Base-by-base conservation (phyloP, 2,797 vertebrate genomes). In the Chelidonichthys spinosus region DNA sequence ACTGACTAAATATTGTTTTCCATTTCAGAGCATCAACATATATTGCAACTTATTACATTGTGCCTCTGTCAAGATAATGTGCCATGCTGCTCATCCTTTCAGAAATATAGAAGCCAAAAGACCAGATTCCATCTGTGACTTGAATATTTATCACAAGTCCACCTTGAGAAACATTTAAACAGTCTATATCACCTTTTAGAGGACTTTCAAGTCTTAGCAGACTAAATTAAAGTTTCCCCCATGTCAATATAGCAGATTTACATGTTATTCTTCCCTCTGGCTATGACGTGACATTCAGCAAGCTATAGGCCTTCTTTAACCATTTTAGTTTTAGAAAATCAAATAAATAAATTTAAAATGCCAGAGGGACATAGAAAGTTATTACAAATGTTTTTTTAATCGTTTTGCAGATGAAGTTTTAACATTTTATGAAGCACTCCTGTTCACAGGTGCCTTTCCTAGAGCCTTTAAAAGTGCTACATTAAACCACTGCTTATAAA, bases 1-100 rank as follows among this genome's bases (percentile, higher is more conserved):
- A 56, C 65, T 56, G 84, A 82, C 71, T 69, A 32, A 71, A 80
- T 76, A 82, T 81, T 74, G 64, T 81, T 80, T 81, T 84, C 72
- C 72, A 53, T 87, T 81, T 81, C 8, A 35, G 59, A 58, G 61
- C 64, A 52, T 54, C 68, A 52, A 67, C 49, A 37, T 55, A 55
- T 76, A 72, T 76, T 82, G 69, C 69, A 69, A 72, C 42, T 75
- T 74, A 81, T 81, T 76, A 69, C 39, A 46, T 64, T 63, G 63
- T 70, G 52, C n/a, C 25, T 10, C 54, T 42, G 59, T 76, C 63
- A 43, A 63, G 43, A 70, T 66, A 43, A 72, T 70, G 39, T 47
- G 63, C 65, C 56, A 61, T 7, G 11, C 14, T 69, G 52, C 64
- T 69, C 44, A 58, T 50, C 62, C 56, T 71, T 64, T 78, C 60